These are phyloP conservation scores for Pyrocoelia pectoralis DNA, from an alignment of 2,888 invertebrate species.

Conservation along the genomic window DNA sequence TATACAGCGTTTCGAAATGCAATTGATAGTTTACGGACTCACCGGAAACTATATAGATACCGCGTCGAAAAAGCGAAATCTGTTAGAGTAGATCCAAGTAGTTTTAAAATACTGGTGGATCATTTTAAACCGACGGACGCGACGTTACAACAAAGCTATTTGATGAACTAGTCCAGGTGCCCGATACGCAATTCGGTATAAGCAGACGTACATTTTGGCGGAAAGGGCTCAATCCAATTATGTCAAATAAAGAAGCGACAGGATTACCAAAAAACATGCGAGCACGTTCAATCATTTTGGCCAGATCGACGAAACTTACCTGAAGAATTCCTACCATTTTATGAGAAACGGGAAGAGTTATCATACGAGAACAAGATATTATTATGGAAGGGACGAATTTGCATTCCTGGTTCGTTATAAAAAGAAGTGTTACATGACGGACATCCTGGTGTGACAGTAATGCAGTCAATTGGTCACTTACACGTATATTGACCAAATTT, in stretches of 20 bases:
- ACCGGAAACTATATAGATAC: background rate
- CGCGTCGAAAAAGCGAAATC: background rate
- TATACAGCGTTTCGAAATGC: background rate
- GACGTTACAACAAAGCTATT: background rate
- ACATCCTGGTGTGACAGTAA: background rate
- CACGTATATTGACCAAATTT: no score
- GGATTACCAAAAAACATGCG: no score
- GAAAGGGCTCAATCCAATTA: no score
- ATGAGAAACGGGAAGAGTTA: no score
- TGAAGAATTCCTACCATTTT: no score
- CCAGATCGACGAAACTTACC: no score
- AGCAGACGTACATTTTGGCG: background rate
- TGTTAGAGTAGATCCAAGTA: background rate
- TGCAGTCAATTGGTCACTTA: constrained; percentile 56
- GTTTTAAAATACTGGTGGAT: background rate
- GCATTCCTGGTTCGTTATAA: background rate
- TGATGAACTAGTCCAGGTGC: no score
- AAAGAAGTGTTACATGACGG: no score
- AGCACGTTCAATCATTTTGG: no score
- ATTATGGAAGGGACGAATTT: no score
- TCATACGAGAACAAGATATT: no score
- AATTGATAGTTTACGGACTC: background rate
- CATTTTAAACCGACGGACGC: background rate
- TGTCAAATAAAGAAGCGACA: no score
- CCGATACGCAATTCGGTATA: background rate